Evolutionary conservation across 2,113 vertebrate genomes (phyloP).

Genomic region (Salvelinus alpinus): DNA sequence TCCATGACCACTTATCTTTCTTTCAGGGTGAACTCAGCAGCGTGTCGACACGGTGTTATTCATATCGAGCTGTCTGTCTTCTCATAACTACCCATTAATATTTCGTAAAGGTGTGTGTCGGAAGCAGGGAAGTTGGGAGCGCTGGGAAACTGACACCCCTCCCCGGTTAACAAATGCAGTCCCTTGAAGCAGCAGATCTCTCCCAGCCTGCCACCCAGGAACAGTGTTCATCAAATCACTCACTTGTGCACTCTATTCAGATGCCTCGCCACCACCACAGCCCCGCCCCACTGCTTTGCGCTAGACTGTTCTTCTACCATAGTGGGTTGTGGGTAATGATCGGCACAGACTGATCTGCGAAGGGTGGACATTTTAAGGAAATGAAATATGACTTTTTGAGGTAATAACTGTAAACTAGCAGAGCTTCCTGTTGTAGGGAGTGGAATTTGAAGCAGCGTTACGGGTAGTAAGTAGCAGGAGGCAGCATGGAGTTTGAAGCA

Average conservation of each 20-base stretch:
- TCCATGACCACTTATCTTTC: constrained; percentile 33
- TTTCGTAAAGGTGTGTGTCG: constrained; percentile 12
- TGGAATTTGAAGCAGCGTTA: no score
- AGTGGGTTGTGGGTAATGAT: neutral
- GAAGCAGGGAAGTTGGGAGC: neutral
- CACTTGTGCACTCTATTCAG: constrained; percentile 20
- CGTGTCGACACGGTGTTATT: constrained; percentile 32
- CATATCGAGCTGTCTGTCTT: constrained; percentile 26
- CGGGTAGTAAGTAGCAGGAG: no score
- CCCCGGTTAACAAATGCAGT: constrained; percentile 23
- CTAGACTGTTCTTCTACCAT: constrained; percentile 14
- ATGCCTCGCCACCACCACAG: neutral
- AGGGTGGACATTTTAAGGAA: neutral
- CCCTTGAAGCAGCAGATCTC: constrained; percentile 13
- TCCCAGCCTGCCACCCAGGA: constrained; percentile 18
- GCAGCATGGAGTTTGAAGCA: no score
- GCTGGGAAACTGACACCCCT: constrained; percentile 1
- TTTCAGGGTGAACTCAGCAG: constrained; percentile 11
- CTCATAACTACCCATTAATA: constrained; percentile 36
- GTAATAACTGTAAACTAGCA: neutral
- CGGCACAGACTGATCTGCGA: neutral
- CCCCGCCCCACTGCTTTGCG: constrained; percentile 5
- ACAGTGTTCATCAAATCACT: constrained; percentile 37
- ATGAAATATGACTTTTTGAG: neutral
- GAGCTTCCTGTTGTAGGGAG: no score